These are phyloP conservation scores for Scaeva pyrastri DNA, from an alignment of 2,888 invertebrate species.

Conservation along the genomic window DNA sequence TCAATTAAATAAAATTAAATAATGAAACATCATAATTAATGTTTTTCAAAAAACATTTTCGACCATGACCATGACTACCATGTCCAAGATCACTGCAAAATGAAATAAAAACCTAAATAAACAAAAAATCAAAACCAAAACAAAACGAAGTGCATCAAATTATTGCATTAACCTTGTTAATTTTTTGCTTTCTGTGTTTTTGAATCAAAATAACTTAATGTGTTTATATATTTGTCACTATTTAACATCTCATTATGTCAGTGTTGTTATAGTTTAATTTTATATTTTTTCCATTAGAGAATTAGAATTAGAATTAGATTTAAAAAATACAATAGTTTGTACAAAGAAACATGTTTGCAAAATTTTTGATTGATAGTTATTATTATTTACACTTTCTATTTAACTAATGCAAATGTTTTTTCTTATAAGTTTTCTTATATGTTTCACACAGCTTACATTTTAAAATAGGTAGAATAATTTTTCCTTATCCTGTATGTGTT, in stretches of 20 bases:
- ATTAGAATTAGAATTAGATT: too few species aligned
- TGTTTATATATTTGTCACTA: neutral
- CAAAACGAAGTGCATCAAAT: slow-evolving; percentile 29
- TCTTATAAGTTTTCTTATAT: too few species aligned
- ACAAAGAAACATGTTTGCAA: too few species aligned
- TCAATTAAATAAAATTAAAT: slow-evolving; percentile 3
- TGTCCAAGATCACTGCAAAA: neutral
- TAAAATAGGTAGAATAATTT: too few species aligned
- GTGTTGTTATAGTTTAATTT: neutral
- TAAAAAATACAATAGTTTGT: too few species aligned
- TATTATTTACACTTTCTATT: too few species aligned
- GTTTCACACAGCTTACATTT: too few species aligned
- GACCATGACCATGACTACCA: slow-evolving; percentile 15
- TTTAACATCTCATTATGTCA: neutral
- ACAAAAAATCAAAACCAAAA: slow-evolving; percentile 8
- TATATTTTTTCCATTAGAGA: neutral
- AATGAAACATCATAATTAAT: neutral
- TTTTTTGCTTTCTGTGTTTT: neutral
- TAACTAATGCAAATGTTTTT: too few species aligned
- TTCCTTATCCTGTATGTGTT: too few species aligned
- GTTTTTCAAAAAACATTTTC: neutral
- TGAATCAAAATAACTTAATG: neutral
- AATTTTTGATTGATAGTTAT: too few species aligned
- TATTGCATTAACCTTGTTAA: slow-evolving; percentile 24
- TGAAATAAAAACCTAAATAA: neutral